A percentile compares a stretch with the other conserved stretches of the same genome.
Conservation (phyloP, 2,113 vertebrate species). For the Cheirogaleus medius region DNA sequence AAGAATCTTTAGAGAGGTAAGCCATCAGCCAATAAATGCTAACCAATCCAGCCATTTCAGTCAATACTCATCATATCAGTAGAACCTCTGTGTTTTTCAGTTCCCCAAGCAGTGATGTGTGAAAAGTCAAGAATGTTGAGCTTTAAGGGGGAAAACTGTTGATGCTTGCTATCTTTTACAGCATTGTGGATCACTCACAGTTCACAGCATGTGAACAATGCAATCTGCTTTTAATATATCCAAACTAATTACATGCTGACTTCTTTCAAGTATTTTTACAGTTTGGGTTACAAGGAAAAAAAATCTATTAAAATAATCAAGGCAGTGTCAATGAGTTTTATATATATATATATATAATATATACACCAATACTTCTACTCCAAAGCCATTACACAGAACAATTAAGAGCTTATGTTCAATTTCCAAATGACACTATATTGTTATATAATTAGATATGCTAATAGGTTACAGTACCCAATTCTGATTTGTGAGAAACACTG, state of each 20-base stretch:
- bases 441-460: slow-evolving; percentile 39
- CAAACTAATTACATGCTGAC: slow-evolving; percentile 60
- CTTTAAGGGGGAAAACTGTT: not conserved
- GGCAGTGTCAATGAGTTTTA: not conserved
- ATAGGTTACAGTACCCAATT: not conserved
- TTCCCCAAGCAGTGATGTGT: not conserved
- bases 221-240: slow-evolving; percentile 63
- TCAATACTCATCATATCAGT: not conserved
- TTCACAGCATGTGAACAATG: slow-evolving; percentile 46
- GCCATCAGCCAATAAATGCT: not conserved
- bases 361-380: not conserved
- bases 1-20: slow-evolving; percentile 41
- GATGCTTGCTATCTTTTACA: not conserved
- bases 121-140: slow-evolving; percentile 45
- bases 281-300: slow-evolving; percentile 7
- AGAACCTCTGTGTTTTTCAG: slow-evolving; percentile 1
- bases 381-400: not conserved
- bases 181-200: not conserved
- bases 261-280: slow-evolving; percentile 50
- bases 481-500: slow-evolving; percentile 26
- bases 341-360: not conserved
- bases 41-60: slow-evolving; percentile 4
- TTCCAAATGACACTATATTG: slow-evolving; percentile 40
- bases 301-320: slow-evolving; percentile 32
- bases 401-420: slow-evolving; percentile 14